phyloP scores from a whole-genome alignment of 2,113 vertebrate genomes.

The Chaetops frenatus region DNA sequence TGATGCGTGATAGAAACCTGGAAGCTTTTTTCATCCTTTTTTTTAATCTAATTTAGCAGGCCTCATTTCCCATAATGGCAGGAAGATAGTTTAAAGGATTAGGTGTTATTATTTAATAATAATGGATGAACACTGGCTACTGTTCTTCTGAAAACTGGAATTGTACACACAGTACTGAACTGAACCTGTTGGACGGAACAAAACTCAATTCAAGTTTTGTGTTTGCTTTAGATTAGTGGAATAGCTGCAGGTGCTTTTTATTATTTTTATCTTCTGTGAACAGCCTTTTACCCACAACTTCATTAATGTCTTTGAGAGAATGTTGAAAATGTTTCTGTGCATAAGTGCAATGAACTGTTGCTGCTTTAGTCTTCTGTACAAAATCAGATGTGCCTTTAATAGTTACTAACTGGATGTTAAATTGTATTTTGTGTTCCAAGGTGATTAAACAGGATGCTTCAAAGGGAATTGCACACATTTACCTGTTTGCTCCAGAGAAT shows the following conservation, averaged over 20 bases:
- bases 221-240: not conserved
- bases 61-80: not conserved
- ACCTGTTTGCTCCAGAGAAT: slow-evolving; percentile 79
- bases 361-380: not conserved
- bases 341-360: not conserved
- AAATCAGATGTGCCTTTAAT: not conserved
- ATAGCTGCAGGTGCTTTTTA: not conserved
- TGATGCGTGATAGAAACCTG: not conserved
- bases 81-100: not conserved
- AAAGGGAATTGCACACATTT: slow-evolving; percentile 72
- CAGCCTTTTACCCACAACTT: not conserved
- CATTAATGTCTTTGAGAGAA: not conserved
- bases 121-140: not conserved
- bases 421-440: slow-evolving; percentile 63
- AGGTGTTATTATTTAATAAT: not conserved
- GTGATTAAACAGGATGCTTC: slow-evolving; percentile 76
- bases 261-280: not conserved
- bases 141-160: not conserved
- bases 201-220: not conserved
- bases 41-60: not conserved
- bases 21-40: not conserved
- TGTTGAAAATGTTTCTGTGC: not conserved
- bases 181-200: not conserved
- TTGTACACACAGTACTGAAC: not conserved
- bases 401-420: not conserved